Evolutionary conservation across 1,140 invertebrate genomes (phyloP), one percentile per base, ranked within the genome.

Genomic region (Zaprionus capensis): DNA sequence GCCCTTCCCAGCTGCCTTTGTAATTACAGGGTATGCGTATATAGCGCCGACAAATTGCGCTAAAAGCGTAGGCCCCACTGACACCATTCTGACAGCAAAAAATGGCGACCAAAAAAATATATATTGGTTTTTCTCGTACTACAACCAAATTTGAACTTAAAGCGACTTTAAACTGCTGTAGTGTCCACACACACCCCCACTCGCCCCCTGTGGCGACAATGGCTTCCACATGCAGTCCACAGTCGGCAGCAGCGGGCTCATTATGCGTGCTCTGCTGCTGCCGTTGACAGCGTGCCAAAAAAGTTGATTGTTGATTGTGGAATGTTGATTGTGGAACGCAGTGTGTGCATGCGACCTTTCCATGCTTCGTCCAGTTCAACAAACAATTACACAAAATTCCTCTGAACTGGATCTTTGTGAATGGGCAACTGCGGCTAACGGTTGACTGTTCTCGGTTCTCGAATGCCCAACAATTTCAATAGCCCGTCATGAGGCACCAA

Each of bases 361-460:
- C 41, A 44, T 17, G 2, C n/a, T n/a, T 17, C 38, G 53, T 11
- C 20, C 46, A 14, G 20, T 51, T 51, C 46, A 51, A 51, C 46
- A 72, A 77, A 73, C 78, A 80, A 77, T 73, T 77, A 68, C 63
- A 73, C 69, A 22, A 76, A 80, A 64, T 72, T 64, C 63, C 41
- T 51, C 28, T 38, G 63, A 17, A 11, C n/a, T 17, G 44, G 44
- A 20, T 20, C 44, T 49, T 20, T 49, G 44, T 12, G 38, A 41
- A 22, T 20, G n/a, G 46, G 11, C 9, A 12, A 28, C 20, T 24
- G 53, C 53, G 24, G 53, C 22, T 44, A 31, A n/a, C 58, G 41
- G 24, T 31, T 56, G 46, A 24, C 34, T 38, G 51, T 59, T 24
- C 58, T n/a, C 44, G 31, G 15, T 53, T 51, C 5, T 20, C 17